Evolutionary conservation across 2,888 invertebrate genomes (phyloP).

Genomic region (Baronia brevicornis): DNA sequence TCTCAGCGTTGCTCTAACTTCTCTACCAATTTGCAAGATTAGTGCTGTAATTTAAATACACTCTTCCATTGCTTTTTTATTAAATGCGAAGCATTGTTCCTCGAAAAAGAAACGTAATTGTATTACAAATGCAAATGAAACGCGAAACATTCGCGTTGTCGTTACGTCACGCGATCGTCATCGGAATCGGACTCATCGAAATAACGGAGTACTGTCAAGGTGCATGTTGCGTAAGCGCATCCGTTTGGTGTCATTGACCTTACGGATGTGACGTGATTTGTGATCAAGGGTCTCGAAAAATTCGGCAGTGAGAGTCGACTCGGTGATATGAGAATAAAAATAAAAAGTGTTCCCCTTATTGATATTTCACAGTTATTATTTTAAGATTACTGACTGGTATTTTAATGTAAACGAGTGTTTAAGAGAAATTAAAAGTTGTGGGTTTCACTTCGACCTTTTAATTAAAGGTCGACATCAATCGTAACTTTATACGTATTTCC

Average conservation of each 20-base stretch:
- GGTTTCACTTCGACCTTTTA: no score
- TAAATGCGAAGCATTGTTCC: not conserved
- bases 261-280: slow-evolving; percentile 50
- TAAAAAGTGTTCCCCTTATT: slow-evolving; percentile 2
- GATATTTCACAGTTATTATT: slow-evolving; percentile 4
- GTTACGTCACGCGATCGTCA: slow-evolving; percentile 44
- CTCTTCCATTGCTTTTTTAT: slow-evolving; percentile 24
- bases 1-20: slow-evolving; percentile 44
- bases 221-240: slow-evolving; percentile 61
- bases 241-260: slow-evolving; percentile 68
- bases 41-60: slow-evolving; percentile 21
- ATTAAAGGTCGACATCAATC: no score
- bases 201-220: slow-evolving; percentile 59
- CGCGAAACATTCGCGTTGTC: slow-evolving; percentile 23
- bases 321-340: slow-evolving; percentile 17
- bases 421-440: no score
- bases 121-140: slow-evolving; percentile 21
- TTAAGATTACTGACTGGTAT: no score
- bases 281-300: slow-evolving; percentile 34
- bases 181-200: slow-evolving; percentile 32
- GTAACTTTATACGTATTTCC: no score
- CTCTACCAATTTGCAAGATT: slow-evolving; percentile 28
- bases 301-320: slow-evolving; percentile 36
- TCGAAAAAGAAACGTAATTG: slow-evolving; percentile 12
- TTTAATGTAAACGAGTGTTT: no score